A percentile compares a stretch with the other conserved stretches of the same genome.
Evolutionary conservation across 2,797 vertebrate genomes (phyloP).

Genomic region (Syncerus caffer): DNA sequence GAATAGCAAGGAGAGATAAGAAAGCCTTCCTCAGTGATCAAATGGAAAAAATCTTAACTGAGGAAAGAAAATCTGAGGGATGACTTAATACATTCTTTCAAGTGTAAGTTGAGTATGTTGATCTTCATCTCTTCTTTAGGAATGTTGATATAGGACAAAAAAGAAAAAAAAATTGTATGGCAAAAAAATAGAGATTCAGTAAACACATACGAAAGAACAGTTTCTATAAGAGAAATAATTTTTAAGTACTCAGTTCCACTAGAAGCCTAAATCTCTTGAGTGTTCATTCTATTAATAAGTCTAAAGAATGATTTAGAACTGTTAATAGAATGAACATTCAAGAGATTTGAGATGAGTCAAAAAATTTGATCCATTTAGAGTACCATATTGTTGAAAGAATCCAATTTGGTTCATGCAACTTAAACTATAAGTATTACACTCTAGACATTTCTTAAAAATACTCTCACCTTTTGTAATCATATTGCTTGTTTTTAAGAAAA

Average conservation of each 20-base stretch:
- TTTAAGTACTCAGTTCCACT: background rate
- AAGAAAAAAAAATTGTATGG: background rate
- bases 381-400: background rate
- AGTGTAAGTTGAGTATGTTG: background rate
- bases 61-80: background rate
- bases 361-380: background rate
- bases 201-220: background rate
- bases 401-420: background rate
- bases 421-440: background rate
- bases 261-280: background rate
- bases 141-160: background rate
- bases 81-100: background rate
- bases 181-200: background rate
- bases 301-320: background rate
- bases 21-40: fast-evolving
- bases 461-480: background rate
- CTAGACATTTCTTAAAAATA: background rate
- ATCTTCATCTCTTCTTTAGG: conserved; percentile 9
- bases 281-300: background rate
- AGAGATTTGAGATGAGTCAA: background rate
- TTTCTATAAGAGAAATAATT: background rate
- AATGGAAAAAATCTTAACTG: background rate
- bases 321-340: too few relatives aligned
- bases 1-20: background rate
- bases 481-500: background rate